Evolutionary conservation across 64 coral and sea anemone genomes (phyloP), one percentile per base, ranked within the genome.

Genomic region (Pachyseris speciosa): DNA sequence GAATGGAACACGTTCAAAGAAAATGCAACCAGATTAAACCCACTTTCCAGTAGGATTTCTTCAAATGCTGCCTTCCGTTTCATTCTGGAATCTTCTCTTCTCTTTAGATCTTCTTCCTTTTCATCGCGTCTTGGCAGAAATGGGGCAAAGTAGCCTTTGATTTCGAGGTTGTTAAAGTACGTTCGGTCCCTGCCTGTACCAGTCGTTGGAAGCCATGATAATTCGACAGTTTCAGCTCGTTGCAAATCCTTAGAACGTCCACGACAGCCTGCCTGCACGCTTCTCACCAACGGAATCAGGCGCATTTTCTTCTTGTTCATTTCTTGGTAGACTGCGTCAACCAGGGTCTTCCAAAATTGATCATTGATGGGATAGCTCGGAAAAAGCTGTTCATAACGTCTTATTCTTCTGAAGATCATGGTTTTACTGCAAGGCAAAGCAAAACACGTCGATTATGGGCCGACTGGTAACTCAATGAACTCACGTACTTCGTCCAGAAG

Each of bases 201-300:
- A 20, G 51, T 86, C 33, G 90, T 68, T 37, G 90, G 80, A 52
- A 92, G 44, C 90, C 90, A 86, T 25, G 76, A 59, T 39, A 90
- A 64, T 24, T 48, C 2, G 10, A 60, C 86, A 28, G 2, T 65
- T 29, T 28, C 61, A 65, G 61, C 1, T 69, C 13, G 13, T 69
- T 69, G 11, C 66, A 33, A 69, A 33, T 69, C 30, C 30, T 69
- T 69, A 69, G 66, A 30, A 34, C 66, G 66, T 17, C 32, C 30
- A 69, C 32, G 2, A 33, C 27, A 69, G 13, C 29, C 30, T 50
- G 9, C n/a, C 24, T 48, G 24, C 22, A 15, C 20, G 22, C 42
- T 29, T 30, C 43, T 48, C 72, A 75, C 41, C 41, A 94, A 75
- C 3, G 94, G 94, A 51, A 95, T 75, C 12, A 95, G 58, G 33